Evolutionary conservation across 2,888 invertebrate species (phyloP), one percentile per base, ranked within the genome.

Genomic region (Limnephilus lunatus): DNA sequence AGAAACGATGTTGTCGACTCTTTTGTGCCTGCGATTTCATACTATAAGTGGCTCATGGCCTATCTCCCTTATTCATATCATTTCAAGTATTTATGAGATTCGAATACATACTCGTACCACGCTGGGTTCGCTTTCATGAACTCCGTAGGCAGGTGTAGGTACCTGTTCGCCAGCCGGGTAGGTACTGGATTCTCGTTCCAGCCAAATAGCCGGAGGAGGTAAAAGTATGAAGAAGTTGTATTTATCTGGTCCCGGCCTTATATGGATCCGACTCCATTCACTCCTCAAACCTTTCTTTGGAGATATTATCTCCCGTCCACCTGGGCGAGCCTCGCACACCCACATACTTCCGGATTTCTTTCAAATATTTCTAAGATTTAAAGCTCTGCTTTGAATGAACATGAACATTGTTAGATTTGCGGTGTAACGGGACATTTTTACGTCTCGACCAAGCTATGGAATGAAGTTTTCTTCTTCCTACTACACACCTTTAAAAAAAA

Each of bases 171-270:
- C 68, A 68, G 25, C 68, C 68, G 25, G 68, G 83, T 82, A 83
- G 83, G 83, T 83, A 83, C 83, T n/a, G 2, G 39, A 35, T 35
- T 12, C 35, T 39, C 19, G 39, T 32, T 35, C 88, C 68, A 89
- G 25, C 88, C 39, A 44, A 89, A 89, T 89, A 80, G 88, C 88
- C 88, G 81, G 35, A 80, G 80, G 80, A 80, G 80, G 88, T 68
- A 89, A 89, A 89, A 89, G 81, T 30, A 86, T 30, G 48, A n/a
- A 87, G 44, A 53, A 53, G 87, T 87, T 53, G 31, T 48, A 35
- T 19, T 25, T 53, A 87, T 87, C 53, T 53, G 48, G 48, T 53
- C 31, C 87, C 48, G 15, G 68, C 53, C 48, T 31, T 87, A 19
- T 87, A 87, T 87, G 87, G 48, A 39, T 9, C 25, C 25, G 68